These are phyloP conservation scores for Sesamia inferens DNA, from an alignment of 2,888 invertebrate species.

Conservation along the genomic window DNA sequence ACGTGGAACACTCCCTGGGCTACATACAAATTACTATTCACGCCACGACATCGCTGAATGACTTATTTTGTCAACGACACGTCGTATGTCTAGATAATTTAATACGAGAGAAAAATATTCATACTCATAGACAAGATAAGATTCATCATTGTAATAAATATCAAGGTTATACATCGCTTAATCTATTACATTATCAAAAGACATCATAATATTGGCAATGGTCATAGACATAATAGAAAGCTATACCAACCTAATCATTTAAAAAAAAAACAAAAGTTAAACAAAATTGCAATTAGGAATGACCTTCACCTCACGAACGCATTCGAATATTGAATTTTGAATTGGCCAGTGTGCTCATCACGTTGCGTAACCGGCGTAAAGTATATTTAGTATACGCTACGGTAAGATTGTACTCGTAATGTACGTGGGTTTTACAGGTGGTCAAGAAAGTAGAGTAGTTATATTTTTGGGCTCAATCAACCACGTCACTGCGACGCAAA, in stretches of 20 bases:
- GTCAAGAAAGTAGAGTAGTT: neutral
- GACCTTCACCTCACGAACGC: constrained; percentile 63
- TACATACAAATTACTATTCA: neutral
- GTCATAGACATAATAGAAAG: constrained; percentile 34
- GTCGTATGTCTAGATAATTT: neutral
- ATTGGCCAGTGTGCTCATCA: constrained; percentile 64
- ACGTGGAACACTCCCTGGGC: neutral
- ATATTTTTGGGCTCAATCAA: constrained; percentile 14
- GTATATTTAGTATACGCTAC: constrained; percentile 51
- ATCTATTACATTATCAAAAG: constrained; percentile 13
- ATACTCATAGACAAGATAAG: neutral
- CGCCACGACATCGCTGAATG: neutral
- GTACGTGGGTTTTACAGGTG: constrained; percentile 11
- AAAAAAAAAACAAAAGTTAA: constrained; percentile 22
- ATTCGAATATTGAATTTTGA: constrained; percentile 58
- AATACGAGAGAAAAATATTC: constrained; percentile 2
- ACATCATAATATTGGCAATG: constrained; percentile 30
- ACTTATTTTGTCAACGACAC: neutral
- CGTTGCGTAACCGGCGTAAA: constrained; percentile 51
- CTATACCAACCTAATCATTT: constrained; percentile 10
- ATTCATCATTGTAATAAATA: neutral
- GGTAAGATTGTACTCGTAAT: neutral
- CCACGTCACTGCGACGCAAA: neutral
- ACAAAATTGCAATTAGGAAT: constrained; percentile 56
- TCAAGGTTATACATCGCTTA: constrained; percentile 17